These are phyloP conservation scores for Istiophorus platypterus DNA, from an alignment of 2,113 vertebrate genomes.

Conservation along the genomic window DNA sequence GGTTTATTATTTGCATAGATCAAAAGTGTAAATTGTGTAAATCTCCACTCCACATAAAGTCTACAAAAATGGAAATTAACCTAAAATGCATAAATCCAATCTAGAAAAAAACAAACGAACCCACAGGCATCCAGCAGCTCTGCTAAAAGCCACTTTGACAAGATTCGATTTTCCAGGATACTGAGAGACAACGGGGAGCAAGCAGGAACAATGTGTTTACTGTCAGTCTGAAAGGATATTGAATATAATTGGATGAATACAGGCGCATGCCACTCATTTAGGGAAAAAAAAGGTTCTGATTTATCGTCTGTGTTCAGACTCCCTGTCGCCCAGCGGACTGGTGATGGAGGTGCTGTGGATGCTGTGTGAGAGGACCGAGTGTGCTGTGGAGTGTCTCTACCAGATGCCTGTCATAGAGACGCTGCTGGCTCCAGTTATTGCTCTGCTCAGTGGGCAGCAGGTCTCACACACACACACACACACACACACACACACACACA, in stretches of 20 bases:
- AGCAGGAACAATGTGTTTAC: not conserved
- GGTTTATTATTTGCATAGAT: not conserved
- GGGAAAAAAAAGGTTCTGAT: not conserved
- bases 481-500: conserved; percentile 12
- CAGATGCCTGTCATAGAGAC: conserved; percentile 84
- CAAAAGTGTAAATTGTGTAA: not conserved
- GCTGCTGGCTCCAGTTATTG: conserved; percentile 88
- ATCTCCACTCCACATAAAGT: not conserved
- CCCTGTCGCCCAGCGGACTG: conserved; percentile 88
- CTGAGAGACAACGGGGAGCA: not conserved
- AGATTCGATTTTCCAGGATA: conserved; percentile 1
- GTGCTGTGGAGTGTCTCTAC: conserved; percentile 89
- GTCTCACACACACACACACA: conserved; percentile 72
- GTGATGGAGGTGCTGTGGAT: conserved; percentile 90
- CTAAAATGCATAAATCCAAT: not conserved
- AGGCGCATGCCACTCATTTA: not conserved
- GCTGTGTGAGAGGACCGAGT: conserved; percentile 91
- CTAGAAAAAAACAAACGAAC: too few species aligned
- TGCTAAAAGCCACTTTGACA: not conserved
- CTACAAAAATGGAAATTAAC: not conserved
- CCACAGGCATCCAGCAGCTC: not conserved
- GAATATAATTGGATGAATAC: not conserved
- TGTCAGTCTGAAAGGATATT: not conserved
- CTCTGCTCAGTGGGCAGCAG: conserved; percentile 87
- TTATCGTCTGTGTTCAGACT: conserved; percentile 80